phyloP scores from a whole-genome alignment of 2,888 invertebrate genomes.

The Alcis repandata region DNA sequence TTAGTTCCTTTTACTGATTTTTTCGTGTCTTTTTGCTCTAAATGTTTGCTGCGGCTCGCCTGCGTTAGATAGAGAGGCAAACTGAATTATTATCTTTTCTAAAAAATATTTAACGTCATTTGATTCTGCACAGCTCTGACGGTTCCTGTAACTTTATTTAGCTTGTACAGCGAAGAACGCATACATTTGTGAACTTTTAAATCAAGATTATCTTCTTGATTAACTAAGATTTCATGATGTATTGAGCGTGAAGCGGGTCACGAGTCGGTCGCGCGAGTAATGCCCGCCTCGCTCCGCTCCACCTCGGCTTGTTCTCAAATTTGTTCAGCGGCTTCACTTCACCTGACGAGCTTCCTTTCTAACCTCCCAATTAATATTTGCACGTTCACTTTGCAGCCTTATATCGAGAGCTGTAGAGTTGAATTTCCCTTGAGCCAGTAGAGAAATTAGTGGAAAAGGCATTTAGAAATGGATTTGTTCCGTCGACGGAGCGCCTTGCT shows the following conservation, averaged over 20 bases:
- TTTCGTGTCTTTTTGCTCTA: too few species aligned
- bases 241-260: background rate
- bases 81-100: too few species aligned
- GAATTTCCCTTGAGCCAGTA: background rate
- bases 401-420: background rate
- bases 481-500: conserved; percentile 13
- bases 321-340: conserved; percentile 18
- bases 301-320: conserved; percentile 7
- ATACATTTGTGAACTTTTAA: background rate
- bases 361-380: conserved; percentile 13
- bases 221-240: background rate
- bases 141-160: too few species aligned
- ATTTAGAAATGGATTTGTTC: conserved; percentile 29
- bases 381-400: background rate
- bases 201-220: background rate
- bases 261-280: background rate
- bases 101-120: too few species aligned
- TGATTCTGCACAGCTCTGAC: too few species aligned
- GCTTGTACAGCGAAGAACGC: too few species aligned
- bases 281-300: background rate
- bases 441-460: conserved; percentile 18
- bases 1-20: too few species aligned
- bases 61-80: too few species aligned
- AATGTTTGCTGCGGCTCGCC: too few species aligned
- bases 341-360: conserved; percentile 28